Conservation (phyloP, 2,113 vertebrate genomes). For the Brachypteracias leptosomus region DNA sequence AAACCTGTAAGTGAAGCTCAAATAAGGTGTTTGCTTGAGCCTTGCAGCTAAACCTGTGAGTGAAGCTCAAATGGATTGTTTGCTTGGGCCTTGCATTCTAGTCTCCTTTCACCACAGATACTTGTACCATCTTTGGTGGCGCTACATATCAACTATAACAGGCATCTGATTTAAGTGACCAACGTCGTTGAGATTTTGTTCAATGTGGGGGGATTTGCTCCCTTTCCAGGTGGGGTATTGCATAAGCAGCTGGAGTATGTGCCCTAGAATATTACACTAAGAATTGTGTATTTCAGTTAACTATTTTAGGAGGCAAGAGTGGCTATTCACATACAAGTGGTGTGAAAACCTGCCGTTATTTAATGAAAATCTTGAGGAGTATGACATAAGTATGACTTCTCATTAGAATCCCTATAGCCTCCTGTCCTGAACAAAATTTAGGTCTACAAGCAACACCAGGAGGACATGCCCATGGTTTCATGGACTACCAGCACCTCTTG, state of each 20-base stretch:
- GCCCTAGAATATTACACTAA: neutral
- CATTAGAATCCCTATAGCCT: neutral
- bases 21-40: no score
- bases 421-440: neutral
- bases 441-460: neutral
- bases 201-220: neutral
- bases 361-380: neutral
- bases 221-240: neutral
- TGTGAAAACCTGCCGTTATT: neutral
- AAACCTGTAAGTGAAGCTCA: no score
- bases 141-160: neutral
- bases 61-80: no score
- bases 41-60: no score
- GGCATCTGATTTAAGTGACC: neutral
- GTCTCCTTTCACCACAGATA: neutral
- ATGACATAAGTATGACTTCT: neutral
- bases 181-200: neutral
- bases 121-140: neutral
- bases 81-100: neutral
- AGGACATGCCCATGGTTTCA: fast-evolving
- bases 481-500: neutral
- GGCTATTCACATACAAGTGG: neutral
- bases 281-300: neutral
- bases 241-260: fast-evolving
- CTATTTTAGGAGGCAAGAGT: neutral